phyloP scores from a whole-genome alignment of 1,140 invertebrate genomes.

The Ceratina calcarata region DNA sequence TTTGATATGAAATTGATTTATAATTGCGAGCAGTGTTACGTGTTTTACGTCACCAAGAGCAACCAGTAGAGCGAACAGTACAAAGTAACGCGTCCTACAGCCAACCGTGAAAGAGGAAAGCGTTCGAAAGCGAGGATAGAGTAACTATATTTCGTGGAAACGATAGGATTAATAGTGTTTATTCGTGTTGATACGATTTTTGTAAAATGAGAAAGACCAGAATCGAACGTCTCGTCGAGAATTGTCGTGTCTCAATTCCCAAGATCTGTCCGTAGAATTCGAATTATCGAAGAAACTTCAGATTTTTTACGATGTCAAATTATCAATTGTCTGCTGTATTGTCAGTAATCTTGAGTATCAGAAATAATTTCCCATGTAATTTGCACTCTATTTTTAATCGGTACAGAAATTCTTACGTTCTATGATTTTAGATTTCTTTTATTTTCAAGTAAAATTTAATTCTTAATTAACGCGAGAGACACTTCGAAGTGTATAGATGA shows the following conservation, averaged over 20 bases:
- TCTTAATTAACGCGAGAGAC: constrained; percentile 12
- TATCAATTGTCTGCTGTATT: no score
- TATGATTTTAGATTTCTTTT: no score
- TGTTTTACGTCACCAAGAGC: constrained; percentile 57
- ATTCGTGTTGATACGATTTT: constrained; percentile 26
- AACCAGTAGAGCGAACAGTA: constrained; percentile 74
- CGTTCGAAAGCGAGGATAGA: constrained; percentile 23
- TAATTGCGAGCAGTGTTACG: constrained; percentile 30
- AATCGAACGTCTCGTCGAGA: neutral
- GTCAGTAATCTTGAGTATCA: no score
- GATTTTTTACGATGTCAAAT: no score
- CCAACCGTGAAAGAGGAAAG: constrained; percentile 23
- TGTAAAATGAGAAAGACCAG: constrained; percentile 12
- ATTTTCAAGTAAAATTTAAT: neutral
- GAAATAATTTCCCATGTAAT: no score
- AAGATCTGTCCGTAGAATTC: no score
- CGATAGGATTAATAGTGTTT: constrained; percentile 25
- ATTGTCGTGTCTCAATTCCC: neutral
- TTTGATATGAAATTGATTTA: no score
- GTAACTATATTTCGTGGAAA: constrained; percentile 22
- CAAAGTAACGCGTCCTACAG: constrained; percentile 72
- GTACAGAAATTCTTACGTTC: no score
- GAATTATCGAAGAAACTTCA: no score
- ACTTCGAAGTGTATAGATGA: constrained; percentile 1
- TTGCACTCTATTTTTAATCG: no score